Evolutionary conservation across 2,797 vertebrate species (phyloP).

Genomic region (Leucoraja ocellata): DNA sequence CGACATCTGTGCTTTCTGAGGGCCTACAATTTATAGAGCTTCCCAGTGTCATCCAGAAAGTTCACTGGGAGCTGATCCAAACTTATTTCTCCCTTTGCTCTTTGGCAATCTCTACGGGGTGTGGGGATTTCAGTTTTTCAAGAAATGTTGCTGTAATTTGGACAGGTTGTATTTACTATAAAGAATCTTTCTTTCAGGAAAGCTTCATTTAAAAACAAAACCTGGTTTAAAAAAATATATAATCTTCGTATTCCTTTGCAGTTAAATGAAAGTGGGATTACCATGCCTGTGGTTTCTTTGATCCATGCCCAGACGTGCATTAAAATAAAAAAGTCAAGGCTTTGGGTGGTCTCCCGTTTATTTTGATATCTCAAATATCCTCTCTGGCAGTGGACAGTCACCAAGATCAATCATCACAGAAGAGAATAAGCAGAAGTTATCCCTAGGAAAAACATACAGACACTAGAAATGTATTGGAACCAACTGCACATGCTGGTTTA

Average conservation of each 20-base stretch:
- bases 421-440: not conserved
- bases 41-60: not conserved
- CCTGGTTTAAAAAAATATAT: not conserved
- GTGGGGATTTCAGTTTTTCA: not conserved
- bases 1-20: not conserved
- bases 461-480: too few relatives aligned
- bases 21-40: not conserved
- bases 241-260: not conserved
- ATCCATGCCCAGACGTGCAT: not conserved
- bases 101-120: not conserved
- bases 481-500: too few relatives aligned
- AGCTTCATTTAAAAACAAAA: conserved; percentile 12
- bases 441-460: not conserved
- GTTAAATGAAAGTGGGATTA: not conserved
- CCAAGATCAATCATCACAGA: not conserved
- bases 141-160: not conserved
- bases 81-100: not conserved
- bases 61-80: not conserved
- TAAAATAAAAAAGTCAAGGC: not conserved
- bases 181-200: not conserved
- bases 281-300: not conserved
- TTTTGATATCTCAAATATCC: not conserved
- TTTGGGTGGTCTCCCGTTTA: not conserved
- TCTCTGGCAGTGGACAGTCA: not conserved
- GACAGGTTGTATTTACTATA: not conserved